Evolutionary conservation across 23 tunicate genomes (phyloP).

Genomic region (Trididemnum nubilum): DNA sequence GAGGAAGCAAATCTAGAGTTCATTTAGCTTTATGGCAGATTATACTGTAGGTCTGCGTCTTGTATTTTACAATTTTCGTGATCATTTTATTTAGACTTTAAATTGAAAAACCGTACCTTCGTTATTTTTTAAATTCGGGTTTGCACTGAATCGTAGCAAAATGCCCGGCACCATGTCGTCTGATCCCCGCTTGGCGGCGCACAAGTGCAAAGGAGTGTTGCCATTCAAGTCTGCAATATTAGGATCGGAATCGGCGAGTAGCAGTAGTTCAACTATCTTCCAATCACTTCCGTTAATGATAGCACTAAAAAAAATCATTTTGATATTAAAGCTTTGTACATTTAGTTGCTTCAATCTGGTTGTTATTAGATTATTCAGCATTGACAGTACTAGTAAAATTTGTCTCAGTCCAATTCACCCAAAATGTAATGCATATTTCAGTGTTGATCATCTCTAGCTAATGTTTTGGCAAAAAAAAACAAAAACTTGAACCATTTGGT

Average conservation of each 20-base stretch:
- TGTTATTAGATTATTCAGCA: background rate
- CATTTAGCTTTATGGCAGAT: no score
- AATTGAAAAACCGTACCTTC: no score
- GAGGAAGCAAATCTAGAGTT: no score
- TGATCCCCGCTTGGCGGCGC: conserved; percentile 62
- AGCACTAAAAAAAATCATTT: conserved; percentile 49
- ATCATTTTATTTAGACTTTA: no score
- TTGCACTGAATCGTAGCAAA: conserved; percentile 74
- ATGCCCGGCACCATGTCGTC: conserved; percentile 86
- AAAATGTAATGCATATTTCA: no score
- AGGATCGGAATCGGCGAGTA: conserved; percentile 65
- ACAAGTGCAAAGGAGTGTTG: conserved; percentile 74
- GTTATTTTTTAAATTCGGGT: conserved; percentile 78
- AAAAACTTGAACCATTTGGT: no score
- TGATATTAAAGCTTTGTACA: background rate
- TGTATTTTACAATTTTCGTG: no score
- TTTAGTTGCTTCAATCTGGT: background rate
- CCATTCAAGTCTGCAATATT: conserved; percentile 75
- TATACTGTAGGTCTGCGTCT: no score
- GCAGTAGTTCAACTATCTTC: conserved; percentile 62
- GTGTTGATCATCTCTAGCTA: no score
- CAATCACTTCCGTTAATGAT: conserved; percentile 59
- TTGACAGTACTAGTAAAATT: background rate
- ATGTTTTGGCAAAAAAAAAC: no score
- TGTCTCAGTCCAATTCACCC: no score